Evolutionary conservation across 1,140 invertebrate species (phyloP).

Genomic region (Eriosoma lanigerum): DNA sequence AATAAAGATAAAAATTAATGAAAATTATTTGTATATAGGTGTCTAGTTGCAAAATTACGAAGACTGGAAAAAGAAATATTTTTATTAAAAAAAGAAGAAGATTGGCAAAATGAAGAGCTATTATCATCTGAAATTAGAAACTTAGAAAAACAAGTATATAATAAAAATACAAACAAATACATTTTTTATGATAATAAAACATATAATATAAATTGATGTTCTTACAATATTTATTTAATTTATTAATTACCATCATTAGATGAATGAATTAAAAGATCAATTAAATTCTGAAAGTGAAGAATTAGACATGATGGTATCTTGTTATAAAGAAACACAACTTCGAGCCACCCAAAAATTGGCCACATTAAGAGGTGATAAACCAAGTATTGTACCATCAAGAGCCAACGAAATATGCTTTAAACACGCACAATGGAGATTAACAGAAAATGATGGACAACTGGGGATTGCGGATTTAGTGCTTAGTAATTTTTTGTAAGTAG

Average conservation of each 20-base stretch:
- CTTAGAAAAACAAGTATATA: slow-evolving; percentile 67
- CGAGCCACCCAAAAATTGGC: slow-evolving; percentile 65
- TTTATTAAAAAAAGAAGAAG: slow-evolving; percentile 79
- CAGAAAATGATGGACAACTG: slow-evolving; percentile 94
- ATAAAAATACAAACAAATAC: background rate
- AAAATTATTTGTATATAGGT: slow-evolving; percentile 58
- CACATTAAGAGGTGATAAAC: slow-evolving; percentile 64
- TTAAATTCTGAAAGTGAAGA: slow-evolving; percentile 86
- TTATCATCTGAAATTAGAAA: slow-evolving; percentile 68
- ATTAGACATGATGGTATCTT: slow-evolving; percentile 77
- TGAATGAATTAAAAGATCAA: slow-evolving; percentile 88
- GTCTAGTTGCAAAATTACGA: slow-evolving; percentile 76
- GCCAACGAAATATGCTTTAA: slow-evolving; percentile 98
- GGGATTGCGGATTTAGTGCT: slow-evolving; percentile 94
- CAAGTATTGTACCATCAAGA: slow-evolving; percentile 73
- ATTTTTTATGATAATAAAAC: background rate
- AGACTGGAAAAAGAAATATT: slow-evolving; percentile 89
- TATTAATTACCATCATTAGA: slow-evolving; percentile 58
- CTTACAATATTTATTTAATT: too few relatives aligned
- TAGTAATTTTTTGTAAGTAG: slow-evolving; percentile 86
- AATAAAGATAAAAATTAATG: background rate
- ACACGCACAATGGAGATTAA: slow-evolving; percentile 96
- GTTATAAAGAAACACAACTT: slow-evolving; percentile 84
- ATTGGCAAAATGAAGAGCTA: slow-evolving; percentile 59
- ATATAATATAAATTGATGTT: background rate